Percentiles rank a stretch among this genome's conserved stretches.
Evolutionary conservation across 2,113 vertebrate species (phyloP).

Genomic region (Tachuris rubrigastra): DNA sequence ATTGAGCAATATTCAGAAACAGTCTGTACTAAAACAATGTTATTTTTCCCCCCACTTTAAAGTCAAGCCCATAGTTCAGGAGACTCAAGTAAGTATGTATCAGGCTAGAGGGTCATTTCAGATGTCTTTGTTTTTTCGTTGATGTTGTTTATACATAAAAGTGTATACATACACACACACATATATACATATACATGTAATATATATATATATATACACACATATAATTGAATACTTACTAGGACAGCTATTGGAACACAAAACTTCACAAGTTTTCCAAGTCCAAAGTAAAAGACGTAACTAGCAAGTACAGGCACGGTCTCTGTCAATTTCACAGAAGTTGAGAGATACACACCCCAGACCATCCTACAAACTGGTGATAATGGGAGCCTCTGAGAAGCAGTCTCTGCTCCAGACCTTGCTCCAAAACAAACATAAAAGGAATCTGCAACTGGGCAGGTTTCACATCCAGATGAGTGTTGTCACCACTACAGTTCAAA

Average conservation of each 20-base stretch:
- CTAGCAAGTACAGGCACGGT: not conserved
- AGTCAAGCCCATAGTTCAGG: not conserved
- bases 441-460: not conserved
- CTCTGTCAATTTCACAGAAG: not conserved
- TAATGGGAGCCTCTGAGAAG: not conserved
- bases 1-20: not conserved
- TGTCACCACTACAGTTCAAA: not conserved
- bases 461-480: not conserved
- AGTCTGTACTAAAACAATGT: not conserved
- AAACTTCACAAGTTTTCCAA: not conserved
- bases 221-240: not conserved
- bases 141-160: not conserved
- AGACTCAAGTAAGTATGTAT: not conserved
- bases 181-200: too few relatives aligned
- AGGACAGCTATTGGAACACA: not conserved
- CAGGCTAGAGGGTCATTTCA: not conserved
- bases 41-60: rapidly evolving
- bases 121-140: not conserved
- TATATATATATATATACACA: too few relatives aligned
- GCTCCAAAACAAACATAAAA: not conserved
- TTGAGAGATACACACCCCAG: not conserved
- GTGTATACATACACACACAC: too few relatives aligned
- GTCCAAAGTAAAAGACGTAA: not conserved
- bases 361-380: not conserved
- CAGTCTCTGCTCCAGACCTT: not conserved